Conservation (phyloP, 2,797 vertebrate species). For the Denticeps clupeoides region DNA sequence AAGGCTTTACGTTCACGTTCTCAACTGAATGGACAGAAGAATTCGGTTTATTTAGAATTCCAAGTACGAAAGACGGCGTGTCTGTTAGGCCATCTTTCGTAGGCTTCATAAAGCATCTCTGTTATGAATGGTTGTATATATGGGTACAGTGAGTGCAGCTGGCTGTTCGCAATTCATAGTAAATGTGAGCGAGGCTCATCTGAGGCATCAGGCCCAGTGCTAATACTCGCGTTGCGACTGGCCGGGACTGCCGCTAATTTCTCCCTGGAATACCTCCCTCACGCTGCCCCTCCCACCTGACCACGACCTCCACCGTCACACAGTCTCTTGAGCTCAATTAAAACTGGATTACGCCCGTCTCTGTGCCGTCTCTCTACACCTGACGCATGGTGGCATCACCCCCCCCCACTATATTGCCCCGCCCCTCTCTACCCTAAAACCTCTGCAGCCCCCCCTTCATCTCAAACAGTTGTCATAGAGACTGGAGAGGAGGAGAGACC, state of each 20-base stretch:
- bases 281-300: no score
- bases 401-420: no score
- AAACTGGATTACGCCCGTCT: slow-evolving; percentile 98
- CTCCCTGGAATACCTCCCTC: slow-evolving; percentile 88
- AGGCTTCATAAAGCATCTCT: no score
- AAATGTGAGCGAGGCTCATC: slow-evolving; percentile 55
- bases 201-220: slow-evolving; percentile 82
- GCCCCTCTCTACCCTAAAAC: slow-evolving; percentile 73
- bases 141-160: slow-evolving; percentile 43
- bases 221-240: slow-evolving; percentile 81
- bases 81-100: no score
- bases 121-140: no score
- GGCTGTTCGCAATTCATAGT: slow-evolving; percentile 29
- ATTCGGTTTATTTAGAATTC: no score
- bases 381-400: no score
- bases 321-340: slow-evolving; percentile 99
- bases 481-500: slow-evolving; percentile 32
- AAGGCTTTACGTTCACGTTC: no score
- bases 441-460: slow-evolving; percentile 75
- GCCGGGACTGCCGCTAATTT: slow-evolving; percentile 82
- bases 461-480: slow-evolving; percentile 96
- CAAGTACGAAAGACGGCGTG: no score
- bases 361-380: slow-evolving; percentile 70
- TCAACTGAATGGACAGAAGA: no score
- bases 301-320: slow-evolving; percentile 76